Evolutionary conservation across 1,140 invertebrate genomes (phyloP).

Genomic region (Eurosta solidaginis): DNA sequence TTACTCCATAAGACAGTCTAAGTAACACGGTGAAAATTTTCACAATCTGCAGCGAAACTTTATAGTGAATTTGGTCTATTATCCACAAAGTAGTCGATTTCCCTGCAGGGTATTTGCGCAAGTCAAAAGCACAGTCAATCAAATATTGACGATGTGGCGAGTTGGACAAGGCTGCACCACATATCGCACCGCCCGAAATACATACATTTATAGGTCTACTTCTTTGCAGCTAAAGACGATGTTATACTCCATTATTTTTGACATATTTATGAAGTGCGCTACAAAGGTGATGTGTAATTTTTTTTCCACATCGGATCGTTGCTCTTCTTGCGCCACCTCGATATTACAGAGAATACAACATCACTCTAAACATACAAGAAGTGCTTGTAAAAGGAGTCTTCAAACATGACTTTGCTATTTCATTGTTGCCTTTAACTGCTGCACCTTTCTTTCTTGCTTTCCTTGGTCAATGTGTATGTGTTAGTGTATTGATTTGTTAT

Average conservation of each 20-base stretch:
- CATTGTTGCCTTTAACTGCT: constrained; percentile 4
- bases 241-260: constrained; percentile 55
- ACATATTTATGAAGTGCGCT: constrained; percentile 58
- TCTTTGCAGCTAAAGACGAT: not conserved
- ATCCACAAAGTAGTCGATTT: too few relatives aligned
- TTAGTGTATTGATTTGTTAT: constrained; percentile 31
- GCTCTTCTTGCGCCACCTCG: not conserved
- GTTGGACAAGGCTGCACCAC: not conserved
- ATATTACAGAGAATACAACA: not conserved
- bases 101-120: too few relatives aligned
- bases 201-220: not conserved
- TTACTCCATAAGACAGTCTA: too few relatives aligned
- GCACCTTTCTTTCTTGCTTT: constrained; percentile 2
- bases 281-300: constrained; percentile 38
- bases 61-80: too few relatives aligned
- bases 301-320: constrained; percentile 33
- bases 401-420: constrained; percentile 18
- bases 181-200: not conserved
- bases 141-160: not conserved
- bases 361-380: constrained; percentile 38
- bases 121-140: not conserved
- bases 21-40: too few relatives aligned
- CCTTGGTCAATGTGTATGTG: constrained; percentile 1
- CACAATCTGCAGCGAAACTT: too few relatives aligned
- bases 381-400: constrained; percentile 32